Evolutionary conservation across 2,113 vertebrate species (phyloP).

Genomic region (Psephotus haematonotus): DNA sequence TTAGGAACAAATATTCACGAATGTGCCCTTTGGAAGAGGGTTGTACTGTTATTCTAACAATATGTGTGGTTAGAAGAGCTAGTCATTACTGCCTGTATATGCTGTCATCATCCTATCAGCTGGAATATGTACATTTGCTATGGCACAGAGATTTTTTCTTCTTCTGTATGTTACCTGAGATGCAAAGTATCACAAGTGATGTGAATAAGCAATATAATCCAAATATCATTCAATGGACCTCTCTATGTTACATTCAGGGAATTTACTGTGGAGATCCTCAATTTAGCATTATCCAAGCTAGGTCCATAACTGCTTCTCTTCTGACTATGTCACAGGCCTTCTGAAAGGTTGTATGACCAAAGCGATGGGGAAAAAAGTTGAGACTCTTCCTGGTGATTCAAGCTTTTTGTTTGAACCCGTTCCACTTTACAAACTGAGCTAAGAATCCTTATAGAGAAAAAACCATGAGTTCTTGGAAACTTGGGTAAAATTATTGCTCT

Average conservation of each 20-base stretch:
- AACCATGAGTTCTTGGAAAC: neutral
- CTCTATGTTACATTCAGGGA: neutral
- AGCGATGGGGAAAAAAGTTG: neutral
- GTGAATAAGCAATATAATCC: neutral
- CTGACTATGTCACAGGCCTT: neutral
- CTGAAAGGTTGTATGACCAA: neutral
- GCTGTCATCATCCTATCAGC: neutral
- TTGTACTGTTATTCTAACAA: neutral
- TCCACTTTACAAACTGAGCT: neutral
- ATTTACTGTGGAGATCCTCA: neutral
- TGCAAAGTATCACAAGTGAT: neutral
- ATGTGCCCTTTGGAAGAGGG: neutral
- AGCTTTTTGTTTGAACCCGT: neutral
- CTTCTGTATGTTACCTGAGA: neutral
- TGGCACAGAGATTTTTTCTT: neutral
- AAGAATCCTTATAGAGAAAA: neutral
- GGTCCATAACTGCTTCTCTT: neutral
- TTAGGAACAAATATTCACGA: neutral
- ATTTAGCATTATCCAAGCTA: neutral
- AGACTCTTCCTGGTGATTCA: neutral
- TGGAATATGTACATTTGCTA: neutral
- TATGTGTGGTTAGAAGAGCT: neutral
- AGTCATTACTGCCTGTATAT: neutral
- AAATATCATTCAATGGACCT: neutral
- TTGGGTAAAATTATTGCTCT: neutral